Percentiles rank a stretch among this genome's conserved stretches.
Conservation (phyloP, 2,113 vertebrate genomes). For the Gasterosteus nipponicus region DNA sequence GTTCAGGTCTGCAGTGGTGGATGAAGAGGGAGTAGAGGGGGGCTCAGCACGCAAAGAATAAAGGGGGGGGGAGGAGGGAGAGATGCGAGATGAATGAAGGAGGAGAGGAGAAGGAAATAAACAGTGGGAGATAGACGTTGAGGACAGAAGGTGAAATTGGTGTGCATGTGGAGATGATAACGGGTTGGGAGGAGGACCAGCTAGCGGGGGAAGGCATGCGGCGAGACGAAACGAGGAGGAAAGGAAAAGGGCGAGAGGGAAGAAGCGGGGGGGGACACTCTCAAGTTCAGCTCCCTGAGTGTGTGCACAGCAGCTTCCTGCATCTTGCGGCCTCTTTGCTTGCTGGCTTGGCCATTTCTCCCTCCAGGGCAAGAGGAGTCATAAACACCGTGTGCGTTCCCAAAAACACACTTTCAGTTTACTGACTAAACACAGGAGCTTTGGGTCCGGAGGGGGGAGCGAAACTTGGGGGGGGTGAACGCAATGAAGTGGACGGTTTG, state of each 20-base stretch:
- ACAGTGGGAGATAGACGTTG: neutral
- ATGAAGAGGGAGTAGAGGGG: too few species aligned
- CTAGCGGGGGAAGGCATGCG: neutral
- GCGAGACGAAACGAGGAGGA: neutral
- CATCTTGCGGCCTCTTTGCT: conserved; percentile 33
- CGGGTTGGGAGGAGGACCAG: neutral
- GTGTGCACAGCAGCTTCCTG: conserved; percentile 50
- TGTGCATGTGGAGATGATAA: neutral
- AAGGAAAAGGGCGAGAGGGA: neutral
- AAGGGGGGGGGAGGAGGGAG: neutral
- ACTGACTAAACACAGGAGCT: conserved; percentile 62
- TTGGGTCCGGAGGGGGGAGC: conserved; percentile 37
- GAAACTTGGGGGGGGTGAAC: conserved; percentile 27
- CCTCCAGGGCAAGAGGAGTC: conserved; percentile 55
- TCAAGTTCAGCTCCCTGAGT: conserved; percentile 14
- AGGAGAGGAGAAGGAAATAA: conserved; percentile 5
- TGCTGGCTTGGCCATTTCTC: conserved; percentile 43
- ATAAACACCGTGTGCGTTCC: conserved; percentile 72
- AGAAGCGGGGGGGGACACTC: neutral
- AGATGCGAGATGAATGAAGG: conserved; percentile 6
- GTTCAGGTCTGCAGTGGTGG: too few species aligned
- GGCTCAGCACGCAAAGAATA: too few species aligned
- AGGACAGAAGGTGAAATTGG: neutral
- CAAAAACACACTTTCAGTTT: conserved; percentile 67
- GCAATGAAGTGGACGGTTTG: conserved; percentile 10